Base-by-base conservation (phyloP, 2,797 vertebrate genomes). In the Tangara arthus region DNA sequence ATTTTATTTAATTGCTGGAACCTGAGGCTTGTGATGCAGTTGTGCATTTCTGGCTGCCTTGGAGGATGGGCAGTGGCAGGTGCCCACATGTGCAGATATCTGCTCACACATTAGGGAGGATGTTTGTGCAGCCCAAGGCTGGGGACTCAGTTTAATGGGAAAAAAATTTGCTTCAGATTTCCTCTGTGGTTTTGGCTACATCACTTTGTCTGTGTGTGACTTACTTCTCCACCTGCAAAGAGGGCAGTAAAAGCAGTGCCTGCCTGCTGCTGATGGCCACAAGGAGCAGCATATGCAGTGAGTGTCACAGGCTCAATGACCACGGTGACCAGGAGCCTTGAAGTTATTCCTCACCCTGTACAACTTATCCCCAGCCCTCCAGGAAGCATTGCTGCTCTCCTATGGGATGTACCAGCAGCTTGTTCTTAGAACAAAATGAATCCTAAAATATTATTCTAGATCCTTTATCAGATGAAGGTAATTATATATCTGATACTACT, bases 321-420 rank as follows among this genome's bases (percentile, higher is more conserved):
- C 52, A n/a, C 0, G 0, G 23, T 21, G 32, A 53, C 0, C 0
- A 0, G 5, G 4, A 72, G n/a, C 2, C 11, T 20, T 49, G 8
- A 56, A 44, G 32, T 23, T 39, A 32, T 30, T 49, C 34, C 26
- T 85, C 55, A 44, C 22, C 26, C 57, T 15, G 11, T 0, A 2
- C 26, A 20, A 4, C 50, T 53, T 61, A 24, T 37, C 23, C 24
- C 22, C 32, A 80, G 20, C 75, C 15, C 42, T 69, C 30, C 32
- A 47, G 69, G 34, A 53, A 68, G 15, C 41, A 52, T 41, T 10
- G 5, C 32, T 75, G 41, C 53, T 49, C 17, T 42, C 61, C 52
- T 41, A 4, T 4, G 19, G 49, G 64, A 71, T 39, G 32, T 28
- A 68, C 21, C 55, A 56, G 37, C 26, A 56, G 11, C 53, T 75